Percentiles rank a stretch among this genome's conserved stretches.
These are phyloP conservation scores for Ammospiza caudacuta DNA, from an alignment of 2,113 vertebrate species.

Conservation along the genomic window DNA sequence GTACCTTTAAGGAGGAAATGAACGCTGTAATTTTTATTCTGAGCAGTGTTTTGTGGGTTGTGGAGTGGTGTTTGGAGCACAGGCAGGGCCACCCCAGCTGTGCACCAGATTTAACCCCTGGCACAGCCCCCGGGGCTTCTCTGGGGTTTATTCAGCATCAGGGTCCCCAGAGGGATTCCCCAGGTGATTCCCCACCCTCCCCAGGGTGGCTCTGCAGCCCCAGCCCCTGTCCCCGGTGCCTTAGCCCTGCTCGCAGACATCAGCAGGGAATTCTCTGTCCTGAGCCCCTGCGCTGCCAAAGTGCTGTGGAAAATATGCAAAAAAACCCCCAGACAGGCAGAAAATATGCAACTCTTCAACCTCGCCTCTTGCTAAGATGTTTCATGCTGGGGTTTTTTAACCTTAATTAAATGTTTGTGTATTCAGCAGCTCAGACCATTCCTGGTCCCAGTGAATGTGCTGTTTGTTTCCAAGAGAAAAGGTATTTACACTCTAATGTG, in stretches of 20 bases:
- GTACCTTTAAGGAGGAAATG: background rate
- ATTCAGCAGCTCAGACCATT: background rate
- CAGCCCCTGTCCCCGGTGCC: background rate
- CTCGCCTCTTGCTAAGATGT: background rate
- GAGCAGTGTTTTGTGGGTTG: background rate
- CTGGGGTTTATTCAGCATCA: background rate
- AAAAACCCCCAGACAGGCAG: background rate
- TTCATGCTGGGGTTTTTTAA: background rate
- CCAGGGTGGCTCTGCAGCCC: background rate
- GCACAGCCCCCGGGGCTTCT: background rate
- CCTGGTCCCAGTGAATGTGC: background rate
- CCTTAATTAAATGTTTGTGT: background rate
- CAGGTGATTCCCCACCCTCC: too few species aligned
- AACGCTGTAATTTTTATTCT: background rate
- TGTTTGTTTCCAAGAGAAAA: background rate
- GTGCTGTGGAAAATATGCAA: too few species aligned
- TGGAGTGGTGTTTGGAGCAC: background rate
- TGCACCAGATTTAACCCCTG: accelerated
- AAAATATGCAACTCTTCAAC: background rate
- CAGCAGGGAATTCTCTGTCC: background rate
- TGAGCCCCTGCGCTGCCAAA: background rate
- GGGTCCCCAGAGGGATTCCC: too few species aligned
- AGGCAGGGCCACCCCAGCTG: too few species aligned
- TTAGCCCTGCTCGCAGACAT: background rate
- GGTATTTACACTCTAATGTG: background rate